A percentile compares a stretch with the other conserved stretches of the same genome.
These are phyloP conservation scores for Adrianichthys oophorus DNA, from an alignment of 2,797 vertebrate species.

Conservation along the genomic window DNA sequence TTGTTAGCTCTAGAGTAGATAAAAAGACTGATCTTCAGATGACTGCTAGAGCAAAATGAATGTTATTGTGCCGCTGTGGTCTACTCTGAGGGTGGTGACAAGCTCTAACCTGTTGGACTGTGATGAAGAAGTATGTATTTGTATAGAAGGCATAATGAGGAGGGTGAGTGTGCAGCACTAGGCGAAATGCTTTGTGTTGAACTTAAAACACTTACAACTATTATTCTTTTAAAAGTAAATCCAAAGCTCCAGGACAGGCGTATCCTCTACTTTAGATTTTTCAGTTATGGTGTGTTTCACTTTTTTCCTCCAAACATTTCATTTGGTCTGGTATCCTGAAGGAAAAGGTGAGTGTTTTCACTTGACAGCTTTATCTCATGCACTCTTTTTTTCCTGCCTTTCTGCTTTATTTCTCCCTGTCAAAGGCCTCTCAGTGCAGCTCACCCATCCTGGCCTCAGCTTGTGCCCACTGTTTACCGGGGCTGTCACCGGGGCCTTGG, in stretches of 20 bases:
- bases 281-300: background rate
- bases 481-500: conserved; percentile 90
- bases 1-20: conserved; percentile 11
- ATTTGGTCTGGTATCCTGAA: conserved; percentile 7
- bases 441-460: conserved; percentile 83
- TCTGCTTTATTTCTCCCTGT: conserved; percentile 79
- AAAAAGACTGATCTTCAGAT: conserved; percentile 10
- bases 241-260: background rate
- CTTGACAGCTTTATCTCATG: conserved; percentile 12
- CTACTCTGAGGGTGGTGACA: conserved; percentile 44
- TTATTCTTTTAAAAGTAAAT: conserved; percentile 1
- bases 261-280: background rate
- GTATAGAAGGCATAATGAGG: conserved; percentile 32
- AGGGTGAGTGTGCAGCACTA: conserved; percentile 15
- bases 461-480: conserved; percentile 86
- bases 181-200: conserved; percentile 22
- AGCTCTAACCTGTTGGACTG: conserved; percentile 61
- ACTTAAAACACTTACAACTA: background rate
- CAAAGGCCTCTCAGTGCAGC: conserved; percentile 85
- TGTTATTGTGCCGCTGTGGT: conserved; percentile 44
- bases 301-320: background rate
- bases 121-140: conserved; percentile 46
- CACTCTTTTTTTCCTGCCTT: conserved; percentile 44
- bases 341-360: conserved; percentile 1
- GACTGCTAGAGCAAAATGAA: background rate